Evolutionary conservation across 2,888 invertebrate species (phyloP), one percentile per base, ranked within the genome.

Genomic region (Drosophila yooni): DNA sequence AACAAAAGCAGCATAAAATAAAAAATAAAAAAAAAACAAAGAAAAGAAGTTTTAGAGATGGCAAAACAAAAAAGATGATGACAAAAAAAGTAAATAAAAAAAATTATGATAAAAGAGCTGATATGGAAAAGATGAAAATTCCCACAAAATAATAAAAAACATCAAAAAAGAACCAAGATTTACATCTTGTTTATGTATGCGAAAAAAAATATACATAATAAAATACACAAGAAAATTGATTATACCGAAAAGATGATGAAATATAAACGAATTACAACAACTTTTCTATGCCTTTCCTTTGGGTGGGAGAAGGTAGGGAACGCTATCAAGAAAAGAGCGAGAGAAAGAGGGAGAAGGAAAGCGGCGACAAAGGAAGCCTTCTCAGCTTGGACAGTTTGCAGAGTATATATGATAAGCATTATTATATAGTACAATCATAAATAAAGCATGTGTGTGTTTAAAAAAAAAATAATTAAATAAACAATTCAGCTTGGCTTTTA

Each of bases 251-350:
- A 72, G 71, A 85, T 74, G 86, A 85, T 57, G 81, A 90, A 88
- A 85, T 90, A 85, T 90, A 90, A 85, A 68, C 89, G 68, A 88
- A 82, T 88, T 83, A 90, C 56, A 83, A 90, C 87, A 82, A 83
- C 72, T 66, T 72, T 70, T 74, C 72, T 51, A 72, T 90, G 89
- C 90, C 90, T 85, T 85, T 90, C 90, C 89, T 85, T 85, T 86
- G 85, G 85, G 85, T 72, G 90, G 85, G 84, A 77, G 60, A 73
- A 89, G 86, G 74, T 87, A 67, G 59, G 46, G 50, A 40, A 18
- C 13, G 34, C 33, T 15, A 21, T 13, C 7, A 21, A 36, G 11
- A n/a, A 38, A 18, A 40, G 29, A 38, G n/a, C 25, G 21, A 52
- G 21, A 36, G 25, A 27, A n/a, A 29, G n/a, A 6, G 18, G n/a